Conservation (phyloP, 1,140 invertebrate species). For the Drosophila chauvacae region DNA sequence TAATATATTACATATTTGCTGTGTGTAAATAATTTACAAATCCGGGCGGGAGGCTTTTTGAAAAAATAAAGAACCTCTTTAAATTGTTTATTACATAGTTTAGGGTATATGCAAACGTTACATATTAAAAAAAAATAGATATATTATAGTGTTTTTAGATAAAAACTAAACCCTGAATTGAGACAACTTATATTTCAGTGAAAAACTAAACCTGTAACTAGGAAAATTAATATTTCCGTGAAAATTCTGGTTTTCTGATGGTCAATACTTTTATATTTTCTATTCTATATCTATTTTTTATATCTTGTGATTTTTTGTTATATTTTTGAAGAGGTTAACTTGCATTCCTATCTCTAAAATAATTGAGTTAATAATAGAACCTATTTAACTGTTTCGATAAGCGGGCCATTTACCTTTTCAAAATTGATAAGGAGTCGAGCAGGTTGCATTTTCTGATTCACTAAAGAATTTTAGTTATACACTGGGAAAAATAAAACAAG, state of each 20-base stretch:
- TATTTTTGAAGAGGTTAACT: neutral
- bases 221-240: neutral
- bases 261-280: neutral
- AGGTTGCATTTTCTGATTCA: neutral
- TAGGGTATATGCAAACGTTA: too few relatives aligned
- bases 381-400: slow-evolving; percentile 11
- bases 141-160: too few relatives aligned
- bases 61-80: neutral
- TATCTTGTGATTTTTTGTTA: neutral
- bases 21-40: slow-evolving; percentile 22
- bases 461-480: neutral
- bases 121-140: too few relatives aligned
- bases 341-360: neutral
- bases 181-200: neutral
- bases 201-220: neutral
- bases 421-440: neutral
- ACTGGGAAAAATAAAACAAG: neutral
- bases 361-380: slow-evolving; percentile 19
- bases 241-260: neutral
- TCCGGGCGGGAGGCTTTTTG: neutral
- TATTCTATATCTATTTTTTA: neutral
- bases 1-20: neutral
- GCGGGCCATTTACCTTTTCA: neutral
- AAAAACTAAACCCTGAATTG: neutral
- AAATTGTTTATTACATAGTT: too few relatives aligned